Evolutionary conservation across 2,113 vertebrate species (phyloP).

Genomic region (Lota lota): DNA sequence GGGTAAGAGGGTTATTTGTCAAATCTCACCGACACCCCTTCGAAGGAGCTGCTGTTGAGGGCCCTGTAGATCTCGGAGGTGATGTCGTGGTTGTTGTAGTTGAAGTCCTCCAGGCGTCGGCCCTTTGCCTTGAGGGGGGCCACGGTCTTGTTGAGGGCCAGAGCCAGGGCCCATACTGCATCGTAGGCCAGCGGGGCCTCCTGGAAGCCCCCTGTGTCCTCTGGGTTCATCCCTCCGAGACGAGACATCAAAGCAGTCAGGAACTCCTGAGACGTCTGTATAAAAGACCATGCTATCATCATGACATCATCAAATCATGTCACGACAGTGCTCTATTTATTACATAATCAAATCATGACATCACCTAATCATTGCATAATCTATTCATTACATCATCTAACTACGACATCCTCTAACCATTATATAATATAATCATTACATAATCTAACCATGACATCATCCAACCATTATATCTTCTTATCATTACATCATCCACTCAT

Average conservation of each 20-base stretch:
- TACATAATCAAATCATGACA: too few relatives aligned
- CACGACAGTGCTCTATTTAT: too few relatives aligned
- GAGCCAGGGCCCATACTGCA: constrained; percentile 90
- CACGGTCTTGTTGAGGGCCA: constrained; percentile 93
- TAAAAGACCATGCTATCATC: too few relatives aligned
- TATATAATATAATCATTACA: too few relatives aligned
- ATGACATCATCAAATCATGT: too few relatives aligned
- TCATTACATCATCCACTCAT: too few relatives aligned
- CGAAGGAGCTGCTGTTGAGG: constrained; percentile 93
- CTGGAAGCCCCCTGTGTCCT: constrained; percentile 92
- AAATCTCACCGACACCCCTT: constrained; percentile 89
- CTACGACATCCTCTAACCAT: too few relatives aligned
- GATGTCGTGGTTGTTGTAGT: constrained; percentile 95
- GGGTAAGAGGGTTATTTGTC: too few relatives aligned
- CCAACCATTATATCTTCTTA: too few relatives aligned
- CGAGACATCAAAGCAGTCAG: constrained; percentile 85
- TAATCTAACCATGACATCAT: too few relatives aligned
- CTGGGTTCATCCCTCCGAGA: constrained; percentile 85
- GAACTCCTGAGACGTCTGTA: constrained; percentile 92
- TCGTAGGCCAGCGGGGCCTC: constrained; percentile 93
- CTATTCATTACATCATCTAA: too few relatives aligned
- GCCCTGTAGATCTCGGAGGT: constrained; percentile 92
- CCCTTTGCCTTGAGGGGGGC: constrained; percentile 82
- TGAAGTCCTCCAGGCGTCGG: constrained; percentile 88
- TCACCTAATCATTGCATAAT: too few relatives aligned